A percentile compares a stretch with the other conserved stretches of the same genome.
phyloP scores from a whole-genome alignment of 2,797 vertebrate species.

The Cirrhinus mrigala region DNA sequence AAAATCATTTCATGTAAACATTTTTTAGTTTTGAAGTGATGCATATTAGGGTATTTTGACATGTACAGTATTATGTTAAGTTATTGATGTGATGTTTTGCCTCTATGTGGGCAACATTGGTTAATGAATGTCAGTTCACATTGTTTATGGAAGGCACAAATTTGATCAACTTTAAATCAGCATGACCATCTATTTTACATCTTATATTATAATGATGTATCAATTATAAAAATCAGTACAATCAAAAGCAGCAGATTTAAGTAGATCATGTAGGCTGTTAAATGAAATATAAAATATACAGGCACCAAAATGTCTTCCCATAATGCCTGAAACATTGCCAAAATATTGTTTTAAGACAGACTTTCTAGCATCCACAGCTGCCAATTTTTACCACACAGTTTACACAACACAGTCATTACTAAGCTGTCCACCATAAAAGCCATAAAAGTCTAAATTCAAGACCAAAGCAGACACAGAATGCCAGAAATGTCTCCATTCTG shows the following conservation, averaged over 20 bases:
- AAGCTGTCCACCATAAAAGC: neutral
- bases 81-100: neutral
- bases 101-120: neutral
- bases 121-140: neutral
- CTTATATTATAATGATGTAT: neutral
- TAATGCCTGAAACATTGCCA: neutral
- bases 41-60: neutral
- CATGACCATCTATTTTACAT: neutral
- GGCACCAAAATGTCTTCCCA: neutral
- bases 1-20: neutral
- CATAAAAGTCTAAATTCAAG: neutral
- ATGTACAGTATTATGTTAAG: neutral
- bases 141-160: neutral
- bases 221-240: neutral
- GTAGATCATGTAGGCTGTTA: neutral
- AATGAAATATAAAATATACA: neutral
- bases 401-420: slow-evolving; percentile 1
- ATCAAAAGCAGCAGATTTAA: neutral
- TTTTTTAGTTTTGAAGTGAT: too few relatives aligned
- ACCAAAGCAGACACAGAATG: neutral
- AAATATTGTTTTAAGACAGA: neutral
- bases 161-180: neutral
- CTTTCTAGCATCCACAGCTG: neutral
- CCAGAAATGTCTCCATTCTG: neutral
- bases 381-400: neutral